Evolutionary conservation across 1,140 invertebrate species (phyloP), one percentile per base, ranked within the genome.

Genomic region (Calliphora vicina): DNA sequence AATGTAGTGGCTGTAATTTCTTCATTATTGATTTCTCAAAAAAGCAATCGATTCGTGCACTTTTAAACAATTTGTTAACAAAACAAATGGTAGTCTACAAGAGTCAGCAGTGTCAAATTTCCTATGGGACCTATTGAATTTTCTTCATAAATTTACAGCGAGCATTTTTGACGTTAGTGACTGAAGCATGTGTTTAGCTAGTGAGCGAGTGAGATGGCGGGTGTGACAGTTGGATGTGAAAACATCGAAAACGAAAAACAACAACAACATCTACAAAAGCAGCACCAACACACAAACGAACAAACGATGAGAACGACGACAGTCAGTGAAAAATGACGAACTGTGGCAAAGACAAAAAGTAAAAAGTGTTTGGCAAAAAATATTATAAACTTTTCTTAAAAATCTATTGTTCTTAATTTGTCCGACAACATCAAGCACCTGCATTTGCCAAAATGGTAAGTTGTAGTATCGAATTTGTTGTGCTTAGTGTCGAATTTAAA

Each of bases 141-240:
- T 67, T 13, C 17, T 17, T 50, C 45, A 10, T 35, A 35, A 50
- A 50, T 10, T 50, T n/a, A 9, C 23, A 67, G 20, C 61, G 61
- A 67, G 20, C n/a, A 67, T 20, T n/a, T n/a, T 67, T 67, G 61
- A 67, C 61, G 61, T 67, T 67, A 67, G 61, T n/a, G 50, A 57
- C 50, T 67, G n/a, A 23, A 67, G n/a, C 61, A 67, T 67, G 61
- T 67, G 61, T 67, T 23, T 67, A 57, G 15, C n/a, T 67, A 67
- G 73, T 76, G 73, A 76, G 73, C 29, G 73, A 76, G 73, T 76
- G 73, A 76, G 73, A 76, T 76, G 73, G 73, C 29, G 73, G 29
- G 73, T 35, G 73, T 42, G 73, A 76, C 73, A 42, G 35, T 42
- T 42, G n/a, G 20, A 29, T 35, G 29, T 42, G 26, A 73, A 26